Evolutionary conservation across 2,113 vertebrate species (phyloP).

Genomic region (Pseudorasbora parva): DNA sequence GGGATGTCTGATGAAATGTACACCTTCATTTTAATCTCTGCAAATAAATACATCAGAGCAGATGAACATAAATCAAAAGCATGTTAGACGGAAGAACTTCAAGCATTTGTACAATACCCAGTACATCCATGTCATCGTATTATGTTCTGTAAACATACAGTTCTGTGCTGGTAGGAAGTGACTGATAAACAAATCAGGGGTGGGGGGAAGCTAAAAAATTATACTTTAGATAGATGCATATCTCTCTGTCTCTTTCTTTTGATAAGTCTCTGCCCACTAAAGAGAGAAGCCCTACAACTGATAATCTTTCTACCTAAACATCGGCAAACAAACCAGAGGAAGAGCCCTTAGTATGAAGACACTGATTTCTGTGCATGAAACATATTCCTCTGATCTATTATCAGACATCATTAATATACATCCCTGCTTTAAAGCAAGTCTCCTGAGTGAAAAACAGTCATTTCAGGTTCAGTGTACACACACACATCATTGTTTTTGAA

Average conservation of each 20-base stretch:
- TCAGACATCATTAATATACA: conserved; percentile 33
- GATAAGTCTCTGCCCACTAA: not conserved
- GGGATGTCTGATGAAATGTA: not conserved
- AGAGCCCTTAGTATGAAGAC: conserved; percentile 26
- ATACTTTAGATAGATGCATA: not conserved
- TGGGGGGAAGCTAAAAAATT: not conserved
- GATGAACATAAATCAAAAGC: not conserved
- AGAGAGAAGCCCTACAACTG: not conserved
- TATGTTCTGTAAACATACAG: not conserved
- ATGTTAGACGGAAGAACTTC: not conserved
- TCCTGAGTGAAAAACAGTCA: conserved; percentile 51
- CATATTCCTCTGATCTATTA: conserved; percentile 13
- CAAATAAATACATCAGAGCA: conserved; percentile 27
- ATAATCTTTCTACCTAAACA: not conserved
- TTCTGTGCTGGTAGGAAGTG: not conserved
- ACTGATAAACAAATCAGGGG: not conserved
- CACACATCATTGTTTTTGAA: not conserved
- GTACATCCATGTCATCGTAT: not conserved
- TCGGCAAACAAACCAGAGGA: not conserved
- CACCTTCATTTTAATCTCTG: not conserved
- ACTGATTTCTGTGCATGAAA: not conserved
- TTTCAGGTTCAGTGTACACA: conserved; percentile 1
- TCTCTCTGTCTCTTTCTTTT: not conserved
- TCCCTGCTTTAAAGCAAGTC: conserved; percentile 48
- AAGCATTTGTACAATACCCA: not conserved